phyloP scores from a whole-genome alignment of 2,113 vertebrate genomes.

The Calidris pygmaea region DNA sequence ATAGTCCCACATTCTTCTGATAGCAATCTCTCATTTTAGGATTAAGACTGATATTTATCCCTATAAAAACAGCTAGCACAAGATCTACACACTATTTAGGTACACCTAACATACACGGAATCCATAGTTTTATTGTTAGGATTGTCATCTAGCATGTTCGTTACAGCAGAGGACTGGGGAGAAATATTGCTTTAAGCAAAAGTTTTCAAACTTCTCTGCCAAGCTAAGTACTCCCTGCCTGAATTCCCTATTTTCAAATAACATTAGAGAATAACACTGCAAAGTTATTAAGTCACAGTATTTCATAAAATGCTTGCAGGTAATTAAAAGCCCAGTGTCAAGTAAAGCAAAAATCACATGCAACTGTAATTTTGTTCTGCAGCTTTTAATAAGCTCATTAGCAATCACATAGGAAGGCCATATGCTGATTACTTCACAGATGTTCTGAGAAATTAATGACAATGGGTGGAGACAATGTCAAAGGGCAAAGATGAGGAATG shows the following conservation, averaged over 20 bases:
- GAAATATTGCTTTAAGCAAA: neutral
- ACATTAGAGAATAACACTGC: neutral
- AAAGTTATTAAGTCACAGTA: neutral
- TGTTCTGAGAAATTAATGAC: neutral
- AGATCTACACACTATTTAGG: neutral
- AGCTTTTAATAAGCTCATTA: neutral
- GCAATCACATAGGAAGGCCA: neutral
- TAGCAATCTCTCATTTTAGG: neutral
- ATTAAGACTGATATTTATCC: neutral
- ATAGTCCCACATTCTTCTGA: neutral
- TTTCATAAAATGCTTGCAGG: neutral
- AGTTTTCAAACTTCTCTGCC: neutral
- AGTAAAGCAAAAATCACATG: neutral
- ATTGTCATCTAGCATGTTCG: neutral
- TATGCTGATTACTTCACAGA: neutral
- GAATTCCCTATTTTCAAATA: neutral
- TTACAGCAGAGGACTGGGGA: neutral
- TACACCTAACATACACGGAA: neutral
- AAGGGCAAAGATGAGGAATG: neutral
- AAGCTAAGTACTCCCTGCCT: neutral
- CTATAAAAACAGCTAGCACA: neutral
- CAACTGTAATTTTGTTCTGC: neutral
- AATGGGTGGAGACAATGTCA: neutral
- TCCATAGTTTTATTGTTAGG: neutral
- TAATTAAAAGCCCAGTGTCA: neutral